A percentile compares a stretch with the other conserved stretches of the same genome.
phyloP scores from a whole-genome alignment of 2,113 vertebrate genomes.

The Fulmarus glacialis region DNA sequence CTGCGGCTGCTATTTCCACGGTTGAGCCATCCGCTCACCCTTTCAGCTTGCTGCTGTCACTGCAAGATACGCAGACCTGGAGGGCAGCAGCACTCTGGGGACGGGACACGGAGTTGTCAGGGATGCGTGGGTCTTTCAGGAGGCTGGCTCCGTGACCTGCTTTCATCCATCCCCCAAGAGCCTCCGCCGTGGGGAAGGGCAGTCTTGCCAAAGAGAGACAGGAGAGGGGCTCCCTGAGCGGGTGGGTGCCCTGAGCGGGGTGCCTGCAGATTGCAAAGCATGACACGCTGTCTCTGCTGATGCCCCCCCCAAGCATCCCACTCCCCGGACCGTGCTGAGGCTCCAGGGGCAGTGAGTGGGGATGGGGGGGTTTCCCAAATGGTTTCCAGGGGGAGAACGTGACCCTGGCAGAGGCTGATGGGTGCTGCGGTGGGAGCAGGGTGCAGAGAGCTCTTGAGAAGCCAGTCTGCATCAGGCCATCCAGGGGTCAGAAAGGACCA shows the following conservation, averaged over 20 bases:
- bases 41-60: background rate
- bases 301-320: background rate
- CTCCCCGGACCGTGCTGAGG: fast-evolving
- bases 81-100: background rate
- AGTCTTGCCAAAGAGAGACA: fast-evolving
- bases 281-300: background rate
- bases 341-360: fast-evolving
- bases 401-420: background rate
- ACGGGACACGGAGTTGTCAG: fast-evolving
- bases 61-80: background rate
- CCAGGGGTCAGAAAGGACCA: background rate
- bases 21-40: background rate
- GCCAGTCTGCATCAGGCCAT: background rate
- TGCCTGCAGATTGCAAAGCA: background rate
- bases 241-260: background rate
- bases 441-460: background rate
- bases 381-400: background rate
- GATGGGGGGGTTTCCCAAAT: background rate
- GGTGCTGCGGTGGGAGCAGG: background rate
- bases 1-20: background rate
- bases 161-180: background rate
- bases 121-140: background rate
- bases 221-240: fast-evolving
- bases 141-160: background rate
- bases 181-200: fast-evolving